These are phyloP conservation scores for Saturnia japonica DNA, from an alignment of 2,888 invertebrate species.

Conservation along the genomic window DNA sequence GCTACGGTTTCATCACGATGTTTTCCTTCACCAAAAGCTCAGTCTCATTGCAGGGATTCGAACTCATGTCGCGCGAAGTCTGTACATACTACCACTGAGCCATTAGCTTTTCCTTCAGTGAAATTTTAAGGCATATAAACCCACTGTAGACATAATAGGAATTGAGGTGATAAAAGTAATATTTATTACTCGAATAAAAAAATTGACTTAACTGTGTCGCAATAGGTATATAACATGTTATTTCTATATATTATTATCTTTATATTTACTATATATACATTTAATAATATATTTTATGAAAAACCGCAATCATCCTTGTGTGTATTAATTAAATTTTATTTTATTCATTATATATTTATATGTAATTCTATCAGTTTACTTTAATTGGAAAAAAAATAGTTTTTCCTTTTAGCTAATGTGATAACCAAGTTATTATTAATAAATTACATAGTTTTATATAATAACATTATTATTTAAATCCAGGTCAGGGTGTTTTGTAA, in stretches of 20 bases:
- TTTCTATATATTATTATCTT: neutral
- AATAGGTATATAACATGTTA: neutral
- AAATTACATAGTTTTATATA: no score
- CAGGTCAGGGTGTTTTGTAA: no score
- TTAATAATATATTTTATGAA: conserved; percentile 13
- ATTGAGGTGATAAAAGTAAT: no score
- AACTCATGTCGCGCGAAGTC: no score
- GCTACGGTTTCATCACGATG: no score
- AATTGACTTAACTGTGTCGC: neutral
- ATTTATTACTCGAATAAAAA: neutral
- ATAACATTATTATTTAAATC: no score
- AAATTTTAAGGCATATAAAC: no score
- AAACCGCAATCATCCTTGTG: conserved; percentile 12
- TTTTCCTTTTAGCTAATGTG: conserved; percentile 7
- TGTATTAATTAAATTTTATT: conserved; percentile 12
- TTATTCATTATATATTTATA: neutral
- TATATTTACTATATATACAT: neutral
- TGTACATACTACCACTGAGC: no score
- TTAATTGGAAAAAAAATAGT: conserved; percentile 7
- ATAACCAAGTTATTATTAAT: neutral
- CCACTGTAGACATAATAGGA: no score
- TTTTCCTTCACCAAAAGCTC: no score
- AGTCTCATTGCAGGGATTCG: no score
- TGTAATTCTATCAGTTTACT: neutral
- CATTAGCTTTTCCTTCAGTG: no score